These are phyloP conservation scores for Microcebus ravelobensis DNA, from an alignment of 2,113 vertebrate species.

Conservation along the genomic window DNA sequence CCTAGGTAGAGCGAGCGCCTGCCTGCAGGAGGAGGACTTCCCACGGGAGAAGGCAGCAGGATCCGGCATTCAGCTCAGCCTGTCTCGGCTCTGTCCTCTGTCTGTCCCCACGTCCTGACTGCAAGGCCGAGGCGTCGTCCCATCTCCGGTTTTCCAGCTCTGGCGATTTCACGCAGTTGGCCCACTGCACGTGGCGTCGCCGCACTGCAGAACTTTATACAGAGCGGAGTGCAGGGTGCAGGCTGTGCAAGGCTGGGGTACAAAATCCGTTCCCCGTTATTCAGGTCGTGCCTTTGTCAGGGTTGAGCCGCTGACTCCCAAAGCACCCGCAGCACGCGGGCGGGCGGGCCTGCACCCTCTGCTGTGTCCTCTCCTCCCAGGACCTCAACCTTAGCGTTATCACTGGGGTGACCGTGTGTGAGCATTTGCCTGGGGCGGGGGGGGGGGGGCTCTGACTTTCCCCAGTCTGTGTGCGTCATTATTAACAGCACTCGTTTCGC, in stretches of 20 bases:
- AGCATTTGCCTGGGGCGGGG: accelerated
- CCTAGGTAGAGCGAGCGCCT: accelerated
- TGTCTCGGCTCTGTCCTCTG: background rate
- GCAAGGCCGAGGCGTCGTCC: background rate
- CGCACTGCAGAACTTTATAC: accelerated
- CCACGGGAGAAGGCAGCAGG: background rate
- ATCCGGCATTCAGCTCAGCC: too few species aligned
- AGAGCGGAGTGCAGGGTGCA: too few species aligned
- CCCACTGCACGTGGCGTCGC: accelerated
- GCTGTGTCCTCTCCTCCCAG: background rate
- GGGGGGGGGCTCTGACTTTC: background rate
- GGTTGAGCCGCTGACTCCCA: background rate
- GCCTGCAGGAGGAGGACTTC: background rate
- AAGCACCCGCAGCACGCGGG: background rate
- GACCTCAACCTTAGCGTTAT: background rate
- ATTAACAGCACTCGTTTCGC: background rate
- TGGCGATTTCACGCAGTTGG: background rate
- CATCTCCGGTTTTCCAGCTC: background rate
- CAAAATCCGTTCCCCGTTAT: background rate
- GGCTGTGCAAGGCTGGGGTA: accelerated
- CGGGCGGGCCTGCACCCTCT: background rate
- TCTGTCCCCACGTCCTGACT: background rate
- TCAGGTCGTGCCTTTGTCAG: background rate
- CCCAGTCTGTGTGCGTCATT: background rate
- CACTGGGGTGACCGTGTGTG: accelerated